These are phyloP conservation scores for Andrena dorsata DNA, from an alignment of 2,888 invertebrate genomes.

Conservation along the genomic window DNA sequence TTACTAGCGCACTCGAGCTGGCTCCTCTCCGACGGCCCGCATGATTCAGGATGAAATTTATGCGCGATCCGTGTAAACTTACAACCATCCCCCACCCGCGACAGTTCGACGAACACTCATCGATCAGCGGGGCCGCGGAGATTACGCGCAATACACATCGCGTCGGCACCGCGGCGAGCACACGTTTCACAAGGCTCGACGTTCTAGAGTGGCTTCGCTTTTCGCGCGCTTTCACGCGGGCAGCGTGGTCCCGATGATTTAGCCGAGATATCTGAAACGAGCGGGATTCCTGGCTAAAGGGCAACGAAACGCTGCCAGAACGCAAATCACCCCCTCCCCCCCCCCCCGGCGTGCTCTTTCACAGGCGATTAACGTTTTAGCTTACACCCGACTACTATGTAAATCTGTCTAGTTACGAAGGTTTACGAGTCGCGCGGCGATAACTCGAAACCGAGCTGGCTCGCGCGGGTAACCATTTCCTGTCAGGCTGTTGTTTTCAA, in stretches of 20 bases:
- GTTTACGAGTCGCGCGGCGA: slow-evolving; percentile 35
- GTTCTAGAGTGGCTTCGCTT: too few species aligned
- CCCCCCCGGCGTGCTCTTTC: slow-evolving; percentile 13
- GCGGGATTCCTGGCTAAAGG: not conserved
- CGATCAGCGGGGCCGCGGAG: not conserved
- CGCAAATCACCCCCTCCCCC: not conserved
- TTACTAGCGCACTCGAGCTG: slow-evolving; percentile 35
- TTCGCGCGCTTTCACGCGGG: too few species aligned
- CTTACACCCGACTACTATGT: slow-evolving; percentile 33
- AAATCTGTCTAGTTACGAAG: slow-evolving; percentile 37
- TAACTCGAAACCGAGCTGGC: slow-evolving; percentile 41
- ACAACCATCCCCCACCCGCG: not conserved
- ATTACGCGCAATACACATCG: not conserved
- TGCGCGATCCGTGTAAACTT: slow-evolving; percentile 19
- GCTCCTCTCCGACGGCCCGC: not conserved
- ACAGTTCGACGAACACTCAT: not conserved
- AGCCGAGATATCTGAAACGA: not conserved
- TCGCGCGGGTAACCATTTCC: slow-evolving; percentile 11
- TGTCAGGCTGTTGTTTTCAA: slow-evolving; percentile 32
- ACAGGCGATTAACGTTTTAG: slow-evolving; percentile 22
- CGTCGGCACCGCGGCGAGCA: too few species aligned
- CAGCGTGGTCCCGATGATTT: too few species aligned
- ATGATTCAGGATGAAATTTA: slow-evolving; percentile 43
- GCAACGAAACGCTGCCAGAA: slow-evolving; percentile 8
- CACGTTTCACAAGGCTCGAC: too few species aligned